A percentile compares a stretch with the other conserved stretches of the same genome.
Conservation (phyloP, 2,797 vertebrate species). For the Hafferia zeledoni region DNA sequence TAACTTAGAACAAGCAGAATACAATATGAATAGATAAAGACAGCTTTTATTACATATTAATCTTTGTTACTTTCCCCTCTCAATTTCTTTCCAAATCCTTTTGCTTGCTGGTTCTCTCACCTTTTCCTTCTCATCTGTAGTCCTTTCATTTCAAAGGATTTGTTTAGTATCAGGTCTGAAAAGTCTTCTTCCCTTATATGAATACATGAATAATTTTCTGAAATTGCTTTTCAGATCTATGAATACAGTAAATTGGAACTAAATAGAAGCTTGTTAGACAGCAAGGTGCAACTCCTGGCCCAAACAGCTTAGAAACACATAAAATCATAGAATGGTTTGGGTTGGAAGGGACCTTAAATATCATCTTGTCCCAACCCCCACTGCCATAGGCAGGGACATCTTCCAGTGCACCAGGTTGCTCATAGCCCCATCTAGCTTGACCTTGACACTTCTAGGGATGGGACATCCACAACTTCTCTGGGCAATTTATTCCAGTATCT, state of each 20-base stretch:
- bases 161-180: constrained; percentile 15
- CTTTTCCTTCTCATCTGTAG: not conserved
- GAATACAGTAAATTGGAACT: not conserved
- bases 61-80: not conserved
- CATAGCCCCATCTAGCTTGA: not conserved
- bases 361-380: fast-evolving
- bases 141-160: constrained; percentile 3
- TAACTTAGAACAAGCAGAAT: not conserved
- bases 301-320: not conserved
- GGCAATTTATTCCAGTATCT: not conserved
- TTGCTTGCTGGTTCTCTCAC: not conserved
- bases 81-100: not conserved
- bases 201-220: constrained; percentile 22
- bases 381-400: not conserved
- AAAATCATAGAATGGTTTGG: not conserved
- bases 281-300: not conserved
- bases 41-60: constrained; percentile 11
- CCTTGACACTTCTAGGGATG: not conserved
- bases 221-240: constrained; percentile 17
- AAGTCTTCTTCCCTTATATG: not conserved
- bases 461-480: not conserved
- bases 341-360: not conserved
- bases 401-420: not conserved
- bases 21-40: not conserved
- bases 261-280: not conserved